Evolutionary conservation across 2,113 vertebrate species (phyloP).

Genomic region (Lanius collurio): DNA sequence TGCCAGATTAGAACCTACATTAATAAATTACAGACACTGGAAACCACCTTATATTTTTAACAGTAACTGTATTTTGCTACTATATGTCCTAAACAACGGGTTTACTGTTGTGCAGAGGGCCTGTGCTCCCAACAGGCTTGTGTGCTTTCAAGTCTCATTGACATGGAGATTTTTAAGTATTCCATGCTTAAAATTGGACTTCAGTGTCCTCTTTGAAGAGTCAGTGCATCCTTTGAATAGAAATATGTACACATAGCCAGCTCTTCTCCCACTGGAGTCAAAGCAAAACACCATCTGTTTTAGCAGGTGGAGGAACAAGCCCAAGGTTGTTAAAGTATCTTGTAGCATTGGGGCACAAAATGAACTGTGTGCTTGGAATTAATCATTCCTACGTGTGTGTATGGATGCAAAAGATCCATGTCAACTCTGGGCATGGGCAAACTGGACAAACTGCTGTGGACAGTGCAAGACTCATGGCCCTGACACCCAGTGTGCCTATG

Average conservation of each 20-base stretch:
- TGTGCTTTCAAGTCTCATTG: conserved; percentile 9
- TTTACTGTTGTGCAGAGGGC: neutral
- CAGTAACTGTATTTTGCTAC: neutral
- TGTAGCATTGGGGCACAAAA: neutral
- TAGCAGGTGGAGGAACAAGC: conserved; percentile 48
- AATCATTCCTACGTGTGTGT: neutral
- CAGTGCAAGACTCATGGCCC: neutral
- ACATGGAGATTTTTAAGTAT: conserved; percentile 8
- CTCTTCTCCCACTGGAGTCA: conserved; percentile 36
- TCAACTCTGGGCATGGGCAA: neutral
- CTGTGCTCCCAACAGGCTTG: neutral
- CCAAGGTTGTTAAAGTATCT: conserved; percentile 12
- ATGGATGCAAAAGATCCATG: neutral
- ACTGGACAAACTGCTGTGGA: neutral
- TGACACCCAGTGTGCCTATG: neutral
- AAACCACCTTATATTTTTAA: conserved; percentile 2
- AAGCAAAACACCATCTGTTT: conserved; percentile 67
- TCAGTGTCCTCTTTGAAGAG: conserved; percentile 33
- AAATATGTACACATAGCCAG: conserved; percentile 1
- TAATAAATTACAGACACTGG: neutral
- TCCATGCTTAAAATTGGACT: neutral
- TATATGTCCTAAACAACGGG: neutral
- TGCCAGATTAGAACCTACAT: neutral
- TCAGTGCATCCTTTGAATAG: conserved; percentile 50
- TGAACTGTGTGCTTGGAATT: neutral